Evolutionary conservation across 2,888 invertebrate genomes (phyloP).

Genomic region (Xanthorhoe spadicearia): DNA sequence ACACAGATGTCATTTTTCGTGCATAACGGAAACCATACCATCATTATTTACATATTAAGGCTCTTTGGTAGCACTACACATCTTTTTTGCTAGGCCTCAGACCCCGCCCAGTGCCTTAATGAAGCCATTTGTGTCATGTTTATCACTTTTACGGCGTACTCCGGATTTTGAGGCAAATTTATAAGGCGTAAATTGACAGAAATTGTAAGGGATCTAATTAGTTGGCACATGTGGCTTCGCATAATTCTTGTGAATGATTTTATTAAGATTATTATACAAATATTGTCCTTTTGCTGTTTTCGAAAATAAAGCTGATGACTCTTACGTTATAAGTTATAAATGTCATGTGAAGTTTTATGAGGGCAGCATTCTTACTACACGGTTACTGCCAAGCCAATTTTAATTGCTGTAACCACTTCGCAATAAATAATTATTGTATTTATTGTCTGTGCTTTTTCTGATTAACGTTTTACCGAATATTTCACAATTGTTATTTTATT

Average conservation of each 20-base stretch:
- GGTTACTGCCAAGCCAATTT: slow-evolving; percentile 16
- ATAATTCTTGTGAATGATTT: slow-evolving; percentile 19
- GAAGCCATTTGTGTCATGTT: slow-evolving; percentile 82
- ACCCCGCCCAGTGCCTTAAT: slow-evolving; percentile 77
- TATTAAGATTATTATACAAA: slow-evolving; percentile 13
- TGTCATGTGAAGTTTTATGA: slow-evolving; percentile 19
- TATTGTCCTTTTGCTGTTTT: background rate
- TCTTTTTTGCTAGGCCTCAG: slow-evolving; percentile 76
- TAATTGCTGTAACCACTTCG: slow-evolving; percentile 26
- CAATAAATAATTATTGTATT: slow-evolving; percentile 23
- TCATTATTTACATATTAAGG: slow-evolving; percentile 82
- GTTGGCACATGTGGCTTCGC: slow-evolving; percentile 56
- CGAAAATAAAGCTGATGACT: slow-evolving; percentile 9
- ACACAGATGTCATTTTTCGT: slow-evolving; percentile 71
- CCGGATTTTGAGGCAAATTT: slow-evolving; percentile 79
- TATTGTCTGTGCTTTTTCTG: slow-evolving; percentile 10
- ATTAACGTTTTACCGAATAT: background rate
- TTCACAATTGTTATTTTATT: slow-evolving; percentile 1
- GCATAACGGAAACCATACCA: slow-evolving; percentile 73
- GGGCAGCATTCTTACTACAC: slow-evolving; percentile 21
- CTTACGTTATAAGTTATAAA: slow-evolving; percentile 16
- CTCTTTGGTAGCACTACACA: slow-evolving; percentile 59
- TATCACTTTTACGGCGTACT: slow-evolving; percentile 81
- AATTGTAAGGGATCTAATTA: slow-evolving; percentile 71
- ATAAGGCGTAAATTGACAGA: slow-evolving; percentile 80